Conservation (phyloP, 2,888 invertebrate species). For the Pristionchus exspectatus region DNA sequence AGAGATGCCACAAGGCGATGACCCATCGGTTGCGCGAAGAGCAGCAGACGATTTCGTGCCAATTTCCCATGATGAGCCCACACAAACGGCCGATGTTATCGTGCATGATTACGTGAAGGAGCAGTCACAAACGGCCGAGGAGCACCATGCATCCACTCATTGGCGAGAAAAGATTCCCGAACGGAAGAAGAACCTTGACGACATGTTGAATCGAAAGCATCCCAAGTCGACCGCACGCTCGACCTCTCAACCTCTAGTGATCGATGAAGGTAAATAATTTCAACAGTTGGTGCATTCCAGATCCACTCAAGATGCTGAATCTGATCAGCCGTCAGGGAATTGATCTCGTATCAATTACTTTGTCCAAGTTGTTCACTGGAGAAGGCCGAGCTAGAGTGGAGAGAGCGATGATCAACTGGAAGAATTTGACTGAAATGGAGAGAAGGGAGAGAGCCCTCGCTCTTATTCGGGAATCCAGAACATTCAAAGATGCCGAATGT, state of each 20-base stretch:
- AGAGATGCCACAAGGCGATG: slow-evolving; percentile 10
- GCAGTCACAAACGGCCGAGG: slow-evolving; percentile 17
- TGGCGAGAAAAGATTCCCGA: neutral
- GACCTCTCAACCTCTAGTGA: neutral
- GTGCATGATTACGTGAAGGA: neutral
- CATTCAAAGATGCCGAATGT: slow-evolving; percentile 28
- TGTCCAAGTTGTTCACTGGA: slow-evolving; percentile 68
- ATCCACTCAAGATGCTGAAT: slow-evolving; percentile 75
- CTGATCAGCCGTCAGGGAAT: slow-evolving; percentile 66
- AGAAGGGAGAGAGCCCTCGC: slow-evolving; percentile 66
- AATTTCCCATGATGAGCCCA: neutral
- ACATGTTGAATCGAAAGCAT: neutral
- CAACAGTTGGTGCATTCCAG: slow-evolving; percentile 63
- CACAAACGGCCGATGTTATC: neutral
- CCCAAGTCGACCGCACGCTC: slow-evolving; percentile 27
- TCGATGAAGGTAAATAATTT: slow-evolving; percentile 46
- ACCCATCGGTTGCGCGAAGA: neutral
- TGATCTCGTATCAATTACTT: slow-evolving; percentile 70
- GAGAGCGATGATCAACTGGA: slow-evolving; percentile 69
- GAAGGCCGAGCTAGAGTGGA: slow-evolving; percentile 64
- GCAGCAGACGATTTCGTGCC: neutral
- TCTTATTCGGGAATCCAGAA: slow-evolving; percentile 61
- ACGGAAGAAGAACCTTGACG: neutral
- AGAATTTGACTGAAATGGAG: slow-evolving; percentile 60
- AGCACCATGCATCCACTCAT: neutral